Conservation (phyloP, 1,140 invertebrate species). For the Scaptomyza graminum region DNA sequence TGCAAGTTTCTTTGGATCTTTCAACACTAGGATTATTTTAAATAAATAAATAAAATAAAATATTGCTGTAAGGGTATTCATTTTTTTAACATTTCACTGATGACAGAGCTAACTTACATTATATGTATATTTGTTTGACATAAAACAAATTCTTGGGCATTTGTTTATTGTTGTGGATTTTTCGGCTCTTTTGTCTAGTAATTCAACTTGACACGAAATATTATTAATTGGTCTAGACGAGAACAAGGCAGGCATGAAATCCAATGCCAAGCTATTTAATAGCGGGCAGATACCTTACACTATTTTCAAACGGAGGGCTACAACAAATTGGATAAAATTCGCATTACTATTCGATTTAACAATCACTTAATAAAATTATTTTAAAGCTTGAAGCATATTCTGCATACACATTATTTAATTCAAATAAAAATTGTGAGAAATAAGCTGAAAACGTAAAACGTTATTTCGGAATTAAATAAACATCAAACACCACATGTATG, state of each 20-base stretch:
- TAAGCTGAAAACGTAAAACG: no score
- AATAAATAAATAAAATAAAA: no score
- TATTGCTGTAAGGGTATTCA: not conserved
- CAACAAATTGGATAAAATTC: not conserved
- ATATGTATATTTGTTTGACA: conserved; percentile 28
- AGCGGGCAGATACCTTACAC: conserved; percentile 12
- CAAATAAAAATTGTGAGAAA: no score
- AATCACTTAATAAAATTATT: not conserved
- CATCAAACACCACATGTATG: not conserved
- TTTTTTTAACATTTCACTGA: not conserved
- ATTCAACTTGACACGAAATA: conserved; percentile 73
- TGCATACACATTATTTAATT: not conserved
- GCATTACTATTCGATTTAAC: not conserved
- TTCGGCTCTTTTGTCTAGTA: conserved; percentile 60
- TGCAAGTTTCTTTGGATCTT: no score
- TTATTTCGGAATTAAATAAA: no score
- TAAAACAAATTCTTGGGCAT: conserved; percentile 59
- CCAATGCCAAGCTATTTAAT: conserved; percentile 33
- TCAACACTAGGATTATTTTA: no score
- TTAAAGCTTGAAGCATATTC: not conserved
- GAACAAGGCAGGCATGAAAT: conserved; percentile 35
- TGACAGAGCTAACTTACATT: not conserved
- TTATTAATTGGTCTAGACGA: conserved; percentile 77
- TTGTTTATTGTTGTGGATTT: conserved; percentile 56
- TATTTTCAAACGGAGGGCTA: not conserved